phyloP scores from a whole-genome alignment of 2,888 invertebrate species.

The Sinhomidia bicolor region DNA sequence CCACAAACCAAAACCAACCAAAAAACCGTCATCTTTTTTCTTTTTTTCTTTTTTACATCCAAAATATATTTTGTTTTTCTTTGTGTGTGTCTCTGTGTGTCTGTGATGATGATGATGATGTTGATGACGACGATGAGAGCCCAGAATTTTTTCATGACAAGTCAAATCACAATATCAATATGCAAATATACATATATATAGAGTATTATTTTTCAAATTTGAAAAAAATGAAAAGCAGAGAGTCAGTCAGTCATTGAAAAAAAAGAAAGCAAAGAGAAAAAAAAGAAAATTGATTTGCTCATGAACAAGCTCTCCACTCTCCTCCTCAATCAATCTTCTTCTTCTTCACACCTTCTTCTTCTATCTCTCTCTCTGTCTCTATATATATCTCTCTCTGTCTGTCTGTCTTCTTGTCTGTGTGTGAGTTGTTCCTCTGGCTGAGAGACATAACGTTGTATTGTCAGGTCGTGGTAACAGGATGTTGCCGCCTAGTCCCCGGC shows the following conservation, averaged over 20 bases:
- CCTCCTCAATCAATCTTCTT: constrained; percentile 34
- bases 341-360: neutral
- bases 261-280: neutral
- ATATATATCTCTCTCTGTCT: constrained; percentile 6
- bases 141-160: constrained; percentile 62
- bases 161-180: neutral
- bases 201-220: neutral
- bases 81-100: constrained; percentile 43
- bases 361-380: constrained; percentile 27
- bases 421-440: constrained; percentile 63
- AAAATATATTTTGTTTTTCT: no score
- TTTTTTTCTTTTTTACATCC: neutral
- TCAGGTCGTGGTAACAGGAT: constrained; percentile 79
- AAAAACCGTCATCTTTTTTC: neutral
- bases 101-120: constrained; percentile 20
- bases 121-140: constrained; percentile 64
- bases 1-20: neutral
- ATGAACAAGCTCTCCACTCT: constrained; percentile 47
- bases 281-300: neutral
- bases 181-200: no score
- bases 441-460: constrained; percentile 67
- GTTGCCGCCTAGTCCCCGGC: constrained; percentile 73
- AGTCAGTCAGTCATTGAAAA: neutral
- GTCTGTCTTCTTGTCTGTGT: constrained; percentile 22
- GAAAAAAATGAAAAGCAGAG: neutral